phyloP scores from a whole-genome alignment of 2,113 vertebrate genomes.

The Electrona antarctica region DNA sequence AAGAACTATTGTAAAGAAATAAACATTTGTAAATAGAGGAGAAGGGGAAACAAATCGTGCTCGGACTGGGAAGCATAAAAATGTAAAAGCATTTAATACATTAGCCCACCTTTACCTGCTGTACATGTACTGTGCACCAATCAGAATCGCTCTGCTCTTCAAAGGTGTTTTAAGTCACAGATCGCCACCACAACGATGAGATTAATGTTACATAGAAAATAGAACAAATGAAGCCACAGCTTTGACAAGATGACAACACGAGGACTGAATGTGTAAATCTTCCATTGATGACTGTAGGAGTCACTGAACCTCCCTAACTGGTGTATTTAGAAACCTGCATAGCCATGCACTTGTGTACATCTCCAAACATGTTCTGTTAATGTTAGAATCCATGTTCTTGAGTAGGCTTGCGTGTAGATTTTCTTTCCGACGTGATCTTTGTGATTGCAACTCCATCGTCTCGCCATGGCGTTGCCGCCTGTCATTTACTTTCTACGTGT shows the following conservation, averaged over 20 bases:
- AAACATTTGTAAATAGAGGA: constrained; percentile 76
- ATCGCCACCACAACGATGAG: constrained; percentile 46
- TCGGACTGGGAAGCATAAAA: constrained; percentile 56
- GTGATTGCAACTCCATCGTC: constrained; percentile 66
- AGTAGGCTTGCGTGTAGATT: constrained; percentile 15
- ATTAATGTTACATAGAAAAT: constrained; percentile 32
- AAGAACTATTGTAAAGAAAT: constrained; percentile 66
- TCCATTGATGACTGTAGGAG: constrained; percentile 36
- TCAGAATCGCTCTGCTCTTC: constrained; percentile 23
- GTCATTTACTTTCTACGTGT: constrained; percentile 1
- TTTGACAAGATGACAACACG: neutral
- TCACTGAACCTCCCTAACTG: neutral
- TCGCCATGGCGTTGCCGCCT: constrained; percentile 41
- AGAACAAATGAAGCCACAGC: neutral
- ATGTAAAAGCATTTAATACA: constrained; percentile 70
- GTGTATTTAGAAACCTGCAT: neutral
- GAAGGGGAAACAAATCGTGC: constrained; percentile 60
- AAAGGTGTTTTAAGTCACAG: constrained; percentile 32
- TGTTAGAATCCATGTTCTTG: constrained; percentile 24
- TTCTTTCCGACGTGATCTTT: constrained; percentile 26
- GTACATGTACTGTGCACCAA: constrained; percentile 59
- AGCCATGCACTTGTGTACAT: neutral
- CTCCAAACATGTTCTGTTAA: neutral
- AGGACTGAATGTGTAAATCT: constrained; percentile 20
- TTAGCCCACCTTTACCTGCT: constrained; percentile 72